Conservation (phyloP, 2,888 invertebrate species). For the Ischnus inquisitorius region DNA sequence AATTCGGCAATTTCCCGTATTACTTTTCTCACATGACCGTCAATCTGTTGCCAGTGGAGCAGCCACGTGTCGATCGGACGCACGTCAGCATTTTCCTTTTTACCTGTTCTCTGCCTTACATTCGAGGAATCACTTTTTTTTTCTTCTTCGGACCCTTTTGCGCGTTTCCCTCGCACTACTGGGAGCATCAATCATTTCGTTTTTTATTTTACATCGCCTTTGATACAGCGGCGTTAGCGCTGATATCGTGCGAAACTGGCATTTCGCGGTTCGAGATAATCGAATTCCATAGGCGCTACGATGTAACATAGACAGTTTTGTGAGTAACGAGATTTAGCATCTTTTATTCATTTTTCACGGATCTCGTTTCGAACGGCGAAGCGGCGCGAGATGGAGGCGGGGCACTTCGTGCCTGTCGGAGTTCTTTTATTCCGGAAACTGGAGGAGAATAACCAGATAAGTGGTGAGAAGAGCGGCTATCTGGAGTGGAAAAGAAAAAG, state of each 20-base stretch:
- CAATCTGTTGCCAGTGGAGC: neutral
- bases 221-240: neutral
- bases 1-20: too few relatives aligned
- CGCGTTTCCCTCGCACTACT: neutral
- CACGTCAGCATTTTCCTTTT: too few relatives aligned
- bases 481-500: constrained; percentile 73
- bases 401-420: neutral
- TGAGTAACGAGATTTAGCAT: constrained; percentile 2
- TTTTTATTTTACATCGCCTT: neutral
- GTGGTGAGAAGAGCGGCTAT: constrained; percentile 78
- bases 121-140: too few relatives aligned
- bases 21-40: too few relatives aligned
- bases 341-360: constrained; percentile 34
- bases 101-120: too few relatives aligned
- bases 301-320: neutral
- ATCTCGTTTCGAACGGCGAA: neutral
- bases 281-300: neutral
- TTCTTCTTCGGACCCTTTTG: too few relatives aligned
- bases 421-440: constrained; percentile 73
- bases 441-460: constrained; percentile 82
- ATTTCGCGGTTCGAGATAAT: constrained; percentile 2
- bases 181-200: neutral
- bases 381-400: neutral
- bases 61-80: neutral
- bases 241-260: neutral